These are phyloP conservation scores for Frankliniella fusca DNA, from an alignment of 2,888 invertebrate species.

Conservation along the genomic window DNA sequence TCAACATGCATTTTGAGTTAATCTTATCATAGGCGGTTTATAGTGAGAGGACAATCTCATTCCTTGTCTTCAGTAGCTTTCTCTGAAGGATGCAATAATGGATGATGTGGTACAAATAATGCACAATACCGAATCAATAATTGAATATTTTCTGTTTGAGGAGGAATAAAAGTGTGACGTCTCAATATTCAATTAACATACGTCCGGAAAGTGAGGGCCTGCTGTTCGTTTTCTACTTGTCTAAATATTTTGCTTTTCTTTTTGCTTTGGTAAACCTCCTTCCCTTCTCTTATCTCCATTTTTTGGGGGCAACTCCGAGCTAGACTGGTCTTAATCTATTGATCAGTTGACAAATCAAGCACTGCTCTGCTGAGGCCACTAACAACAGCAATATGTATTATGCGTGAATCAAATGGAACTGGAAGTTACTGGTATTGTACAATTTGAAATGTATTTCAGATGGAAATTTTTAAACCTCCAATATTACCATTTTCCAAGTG, in stretches of 20 bases:
- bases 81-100: background rate
- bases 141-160: background rate
- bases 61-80: background rate
- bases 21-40: background rate
- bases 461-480: background rate
- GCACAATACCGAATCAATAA: background rate
- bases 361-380: background rate
- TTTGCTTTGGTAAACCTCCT: background rate
- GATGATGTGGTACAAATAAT: background rate
- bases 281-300: background rate
- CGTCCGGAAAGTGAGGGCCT: too few relatives aligned
- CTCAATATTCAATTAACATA: background rate
- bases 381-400: background rate
- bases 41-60: background rate
- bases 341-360: background rate
- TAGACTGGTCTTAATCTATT: background rate
- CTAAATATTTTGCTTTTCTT: background rate
- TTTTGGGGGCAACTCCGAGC: constrained; percentile 18
- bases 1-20: background rate
- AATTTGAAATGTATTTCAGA: background rate
- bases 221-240: background rate
- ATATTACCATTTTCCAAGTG: background rate
- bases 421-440: background rate
- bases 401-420: background rate
- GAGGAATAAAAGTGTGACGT: background rate